Base-by-base conservation (phyloP, 2,113 vertebrate genomes). In the Prietella phreatophila region DNA sequence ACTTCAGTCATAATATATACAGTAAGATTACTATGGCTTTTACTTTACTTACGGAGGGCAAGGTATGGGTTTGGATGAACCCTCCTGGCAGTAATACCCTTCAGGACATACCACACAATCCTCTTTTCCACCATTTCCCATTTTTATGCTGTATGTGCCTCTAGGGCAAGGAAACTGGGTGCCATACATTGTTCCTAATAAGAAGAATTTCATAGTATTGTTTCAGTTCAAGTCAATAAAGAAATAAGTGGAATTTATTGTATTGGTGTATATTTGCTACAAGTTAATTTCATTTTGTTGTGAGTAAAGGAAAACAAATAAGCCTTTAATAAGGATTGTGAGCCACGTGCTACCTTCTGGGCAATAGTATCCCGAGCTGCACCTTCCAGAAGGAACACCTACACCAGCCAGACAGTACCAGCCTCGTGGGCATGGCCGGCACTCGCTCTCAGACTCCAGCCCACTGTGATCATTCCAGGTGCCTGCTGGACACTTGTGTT, bases 341-440 rank as follows among this genome's bases (percentile, higher is more conserved):
- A 69, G 33, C 33, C 60, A 75, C 3, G 50, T 42, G 58, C 36
- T 93, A 96, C 97, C 96, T 93, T 91, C 93, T 56, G 96, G 96
- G 90, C 97, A 98, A 92, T 95, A 97, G 90, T 97, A 95, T 47
- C 97, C 96, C 0, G 96, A 95, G 84, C 91, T 96, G 94, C 97
- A 97, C 30, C 91, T 93, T 33, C 96, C 97, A 0, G 95, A 95
- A 0, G 97, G 96, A 5, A 13, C 30, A 0, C 89, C 95, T 53
- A 95, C 93, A 85, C 96, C 97, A 0, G 92, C 90, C 76, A 92
- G 63, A 63, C 97, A 98, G 86, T 97, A 97, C 96, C 96, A 96
- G 22, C 97, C 96, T 11, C 27, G 27, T 0, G 96, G 96, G 56
- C 97, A 99, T 0, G 58, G 93, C 0, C 10, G 88, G 17, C 97